phyloP scores from a whole-genome alignment of 2,888 invertebrate species.

The Nowickia ferox region DNA sequence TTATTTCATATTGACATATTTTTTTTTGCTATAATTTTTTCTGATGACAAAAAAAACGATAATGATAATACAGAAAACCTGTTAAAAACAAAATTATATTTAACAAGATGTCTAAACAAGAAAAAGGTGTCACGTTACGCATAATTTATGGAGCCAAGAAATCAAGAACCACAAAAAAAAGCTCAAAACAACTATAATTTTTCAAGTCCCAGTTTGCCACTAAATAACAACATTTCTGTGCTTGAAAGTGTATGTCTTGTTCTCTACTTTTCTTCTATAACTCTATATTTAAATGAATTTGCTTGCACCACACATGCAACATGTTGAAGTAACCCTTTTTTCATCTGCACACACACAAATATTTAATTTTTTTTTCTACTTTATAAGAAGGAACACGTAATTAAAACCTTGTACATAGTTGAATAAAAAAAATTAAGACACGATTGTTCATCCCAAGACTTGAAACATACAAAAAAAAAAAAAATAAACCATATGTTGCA shows the following conservation, averaged over 20 bases:
- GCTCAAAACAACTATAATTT: constrained; percentile 45
- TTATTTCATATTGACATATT: not conserved
- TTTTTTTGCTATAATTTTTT: not conserved
- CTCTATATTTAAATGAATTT: constrained; percentile 21
- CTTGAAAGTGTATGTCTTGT: not conserved
- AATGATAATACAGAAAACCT: constrained; percentile 46
- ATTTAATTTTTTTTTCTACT: constrained; percentile 12
- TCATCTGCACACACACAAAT: not conserved
- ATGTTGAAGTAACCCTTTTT: constrained; percentile 51
- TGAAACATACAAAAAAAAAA: not conserved
- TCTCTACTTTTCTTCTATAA: constrained; percentile 14
- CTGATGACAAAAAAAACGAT: not conserved
- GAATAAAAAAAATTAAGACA: constrained; percentile 36
- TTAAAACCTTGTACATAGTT: constrained; percentile 56
- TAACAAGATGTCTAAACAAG: constrained; percentile 74
- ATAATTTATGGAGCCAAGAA: constrained; percentile 78
- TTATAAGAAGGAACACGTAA: constrained; percentile 60
- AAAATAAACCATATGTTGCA: constrained; percentile 47
- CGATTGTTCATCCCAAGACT: constrained; percentile 5
- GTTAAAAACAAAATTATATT: constrained; percentile 65
- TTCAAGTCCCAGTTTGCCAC: constrained; percentile 73
- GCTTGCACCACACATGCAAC: constrained; percentile 43
- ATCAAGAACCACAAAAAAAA: constrained; percentile 61
- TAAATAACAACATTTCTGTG: constrained; percentile 5
- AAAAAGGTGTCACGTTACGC: constrained; percentile 82